phyloP scores from a whole-genome alignment of 2,797 vertebrate genomes.

The Pipistrellus nathusii region DNA sequence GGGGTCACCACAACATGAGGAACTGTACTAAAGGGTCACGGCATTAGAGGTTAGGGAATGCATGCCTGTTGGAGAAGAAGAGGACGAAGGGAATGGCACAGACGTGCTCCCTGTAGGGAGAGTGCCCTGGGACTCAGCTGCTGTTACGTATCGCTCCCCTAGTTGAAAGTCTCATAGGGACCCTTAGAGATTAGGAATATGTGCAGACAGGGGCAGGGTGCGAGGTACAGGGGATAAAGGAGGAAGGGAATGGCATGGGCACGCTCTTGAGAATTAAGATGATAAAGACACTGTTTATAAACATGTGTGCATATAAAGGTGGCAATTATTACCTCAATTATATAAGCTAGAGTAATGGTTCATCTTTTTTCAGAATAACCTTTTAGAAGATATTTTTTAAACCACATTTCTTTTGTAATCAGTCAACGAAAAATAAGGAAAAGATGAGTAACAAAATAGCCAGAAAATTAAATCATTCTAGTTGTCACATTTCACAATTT shows the following conservation, averaged over 20 bases:
- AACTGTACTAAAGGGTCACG: too few relatives aligned
- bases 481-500: slow-evolving; percentile 22
- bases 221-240: too few relatives aligned
- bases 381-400: neutral
- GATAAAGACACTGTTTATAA: neutral
- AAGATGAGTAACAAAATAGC: neutral
- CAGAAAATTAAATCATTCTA: slow-evolving; percentile 12
- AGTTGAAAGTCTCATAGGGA: too few relatives aligned
- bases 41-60: too few relatives aligned
- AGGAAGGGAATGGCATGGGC: too few relatives aligned
- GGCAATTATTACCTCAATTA: neutral
- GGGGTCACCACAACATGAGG: too few relatives aligned
- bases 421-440: slow-evolving; percentile 34
- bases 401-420: neutral
- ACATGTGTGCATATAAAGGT: neutral
- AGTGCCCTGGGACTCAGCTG: too few relatives aligned
- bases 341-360: neutral
- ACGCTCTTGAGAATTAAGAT: neutral
- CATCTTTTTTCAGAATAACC: neutral
- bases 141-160: too few relatives aligned
- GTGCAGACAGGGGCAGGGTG: neutral
- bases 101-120: too few relatives aligned
- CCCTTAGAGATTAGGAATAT: too few relatives aligned
- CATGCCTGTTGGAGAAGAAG: too few relatives aligned
- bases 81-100: too few relatives aligned